Evolutionary conservation across 2,888 invertebrate genomes (phyloP).

Genomic region (Seira musarum): DNA sequence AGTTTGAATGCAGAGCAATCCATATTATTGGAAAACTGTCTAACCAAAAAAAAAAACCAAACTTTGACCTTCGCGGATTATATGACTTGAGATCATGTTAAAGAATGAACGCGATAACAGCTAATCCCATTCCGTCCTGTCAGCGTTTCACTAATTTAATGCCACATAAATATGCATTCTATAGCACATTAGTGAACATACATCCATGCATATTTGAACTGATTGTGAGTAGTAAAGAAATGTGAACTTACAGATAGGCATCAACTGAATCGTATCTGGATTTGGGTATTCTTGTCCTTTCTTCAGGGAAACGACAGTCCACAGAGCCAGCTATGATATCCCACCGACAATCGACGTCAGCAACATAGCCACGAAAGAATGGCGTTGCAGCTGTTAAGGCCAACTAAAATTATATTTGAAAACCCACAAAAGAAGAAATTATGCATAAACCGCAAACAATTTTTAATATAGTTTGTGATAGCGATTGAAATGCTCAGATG

Average conservation of each 20-base stretch:
- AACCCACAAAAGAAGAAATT: not conserved
- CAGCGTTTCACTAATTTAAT: too few relatives aligned
- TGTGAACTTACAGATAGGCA: conserved; percentile 92
- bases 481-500: too few relatives aligned
- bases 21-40: not conserved
- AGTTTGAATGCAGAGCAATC: too few relatives aligned
- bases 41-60: not conserved
- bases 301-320: conserved; percentile 94
- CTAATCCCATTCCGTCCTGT: too few relatives aligned
- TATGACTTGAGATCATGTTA: not conserved
- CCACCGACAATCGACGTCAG: conserved; percentile 99
- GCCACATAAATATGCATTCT: too few relatives aligned
- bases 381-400: conserved; percentile 98
- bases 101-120: not conserved
- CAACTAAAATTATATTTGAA: conserved; percentile 76
- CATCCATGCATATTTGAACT: too few relatives aligned
- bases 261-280: conserved; percentile 98
- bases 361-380: conserved; percentile 91
- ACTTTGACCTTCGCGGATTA: not conserved
- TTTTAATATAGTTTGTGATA: too few relatives aligned
- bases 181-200: too few relatives aligned
- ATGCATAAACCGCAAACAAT: too few relatives aligned
- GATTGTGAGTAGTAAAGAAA: too few relatives aligned
- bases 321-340: conserved; percentile 96
- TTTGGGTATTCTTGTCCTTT: conserved; percentile 84